Evolutionary conservation across 2,888 invertebrate species (phyloP).

Genomic region (Gymnosoma rotundatum): DNA sequence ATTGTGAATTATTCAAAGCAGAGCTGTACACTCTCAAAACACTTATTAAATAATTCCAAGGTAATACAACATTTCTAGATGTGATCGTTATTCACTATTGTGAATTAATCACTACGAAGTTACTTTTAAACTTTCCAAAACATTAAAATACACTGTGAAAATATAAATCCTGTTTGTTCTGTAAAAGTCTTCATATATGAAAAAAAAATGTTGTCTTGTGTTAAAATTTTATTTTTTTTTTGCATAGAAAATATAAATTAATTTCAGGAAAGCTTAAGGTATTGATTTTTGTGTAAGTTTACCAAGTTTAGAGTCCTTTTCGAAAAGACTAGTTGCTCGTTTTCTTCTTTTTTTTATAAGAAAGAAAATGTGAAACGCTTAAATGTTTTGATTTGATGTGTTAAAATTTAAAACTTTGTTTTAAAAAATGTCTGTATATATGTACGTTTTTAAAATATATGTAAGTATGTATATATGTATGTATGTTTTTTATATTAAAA

Average conservation of each 20-base stretch:
- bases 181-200: constrained; percentile 38
- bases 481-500: constrained; percentile 5
- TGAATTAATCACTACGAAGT: too few species aligned
- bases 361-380: constrained; percentile 11
- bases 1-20: constrained; percentile 10
- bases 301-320: constrained; percentile 82
- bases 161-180: constrained; percentile 19
- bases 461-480: too few species aligned
- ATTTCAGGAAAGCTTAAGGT: constrained; percentile 32
- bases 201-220: constrained; percentile 23
- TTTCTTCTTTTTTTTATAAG: constrained; percentile 12
- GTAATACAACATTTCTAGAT: too few species aligned
- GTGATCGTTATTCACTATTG: too few species aligned
- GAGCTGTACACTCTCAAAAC: not conserved
- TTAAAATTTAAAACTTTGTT: constrained; percentile 40
- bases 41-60: not conserved
- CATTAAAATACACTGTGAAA: constrained; percentile 51
- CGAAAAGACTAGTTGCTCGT: constrained; percentile 78
- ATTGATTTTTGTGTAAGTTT: constrained; percentile 37
- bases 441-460: constrained; percentile 27
- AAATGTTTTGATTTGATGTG: constrained; percentile 22
- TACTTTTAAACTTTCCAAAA: too few species aligned
- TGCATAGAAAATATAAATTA: not conserved
- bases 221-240: constrained; percentile 9
- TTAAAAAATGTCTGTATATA: constrained; percentile 19